These are phyloP conservation scores for Lepidostoma basale DNA, from an alignment of 1,140 invertebrate species.

Conservation along the genomic window DNA sequence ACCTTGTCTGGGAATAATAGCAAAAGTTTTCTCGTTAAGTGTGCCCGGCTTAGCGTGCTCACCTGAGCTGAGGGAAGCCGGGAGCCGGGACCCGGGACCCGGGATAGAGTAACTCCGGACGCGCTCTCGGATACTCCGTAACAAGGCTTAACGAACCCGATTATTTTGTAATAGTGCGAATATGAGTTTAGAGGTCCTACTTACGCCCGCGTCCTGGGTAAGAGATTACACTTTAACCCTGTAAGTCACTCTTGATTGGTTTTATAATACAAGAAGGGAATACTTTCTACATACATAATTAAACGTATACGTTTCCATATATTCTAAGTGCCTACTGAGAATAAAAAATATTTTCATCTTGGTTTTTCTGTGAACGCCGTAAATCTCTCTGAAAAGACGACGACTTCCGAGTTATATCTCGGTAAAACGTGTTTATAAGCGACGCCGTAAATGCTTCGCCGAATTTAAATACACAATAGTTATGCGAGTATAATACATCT, in stretches of 20 bases:
- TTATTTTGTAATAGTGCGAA: conserved; percentile 26
- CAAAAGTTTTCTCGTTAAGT: conserved; percentile 41
- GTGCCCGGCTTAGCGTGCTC: conserved; percentile 2
- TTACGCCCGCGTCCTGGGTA: background rate
- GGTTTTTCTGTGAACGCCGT: too few relatives aligned
- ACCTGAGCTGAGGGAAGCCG: conserved; percentile 8
- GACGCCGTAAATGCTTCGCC: background rate
- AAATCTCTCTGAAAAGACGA: too few relatives aligned
- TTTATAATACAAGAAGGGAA: too few relatives aligned
- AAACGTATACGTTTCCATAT: too few relatives aligned
- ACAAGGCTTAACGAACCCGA: conserved; percentile 25
- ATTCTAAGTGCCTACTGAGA: too few relatives aligned
- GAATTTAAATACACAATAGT: conserved; percentile 3
- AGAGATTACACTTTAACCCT: background rate
- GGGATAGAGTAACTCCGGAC: background rate
- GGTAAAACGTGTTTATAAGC: too few relatives aligned
- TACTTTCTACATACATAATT: too few relatives aligned
- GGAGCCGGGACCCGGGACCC: background rate
- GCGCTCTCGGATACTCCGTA: background rate
- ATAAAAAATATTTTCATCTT: too few relatives aligned
- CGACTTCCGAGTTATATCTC: too few relatives aligned
- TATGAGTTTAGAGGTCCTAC: conserved; percentile 17
- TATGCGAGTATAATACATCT: too few relatives aligned
- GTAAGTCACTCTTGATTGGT: too few relatives aligned
- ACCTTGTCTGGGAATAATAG: conserved; percentile 34